Conservation (phyloP, 2,797 vertebrate species). For the Schizothorax lantsangensis region DNA sequence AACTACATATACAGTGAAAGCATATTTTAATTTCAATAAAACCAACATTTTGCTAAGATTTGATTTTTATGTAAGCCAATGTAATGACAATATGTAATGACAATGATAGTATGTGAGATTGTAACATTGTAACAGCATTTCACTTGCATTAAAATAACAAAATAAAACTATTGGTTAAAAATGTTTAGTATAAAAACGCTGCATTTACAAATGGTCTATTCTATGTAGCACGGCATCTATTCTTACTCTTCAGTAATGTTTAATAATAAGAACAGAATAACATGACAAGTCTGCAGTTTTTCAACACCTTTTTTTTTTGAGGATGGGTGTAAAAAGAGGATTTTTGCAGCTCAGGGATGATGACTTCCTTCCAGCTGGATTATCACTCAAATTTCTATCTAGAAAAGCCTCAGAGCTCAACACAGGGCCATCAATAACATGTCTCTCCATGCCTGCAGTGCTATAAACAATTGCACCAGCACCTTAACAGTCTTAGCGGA, state of each 20-base stretch:
- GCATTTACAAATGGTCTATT: background rate
- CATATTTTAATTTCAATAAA: background rate
- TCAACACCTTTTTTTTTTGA: background rate
- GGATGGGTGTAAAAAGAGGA: background rate
- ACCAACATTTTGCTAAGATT: background rate
- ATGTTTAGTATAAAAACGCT: no score
- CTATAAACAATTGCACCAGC: conserved; percentile 1
- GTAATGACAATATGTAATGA: background rate
- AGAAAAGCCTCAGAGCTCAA: conserved; percentile 19
- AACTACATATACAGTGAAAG: background rate
- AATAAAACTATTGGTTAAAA: no score
- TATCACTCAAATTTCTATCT: conserved; percentile 28
- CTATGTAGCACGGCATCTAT: background rate
- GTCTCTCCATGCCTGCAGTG: background rate
- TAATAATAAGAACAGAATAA: background rate
- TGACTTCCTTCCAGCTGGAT: conserved; percentile 17
- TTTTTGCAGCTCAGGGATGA: conserved; percentile 6
- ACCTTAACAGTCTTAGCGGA: background rate
- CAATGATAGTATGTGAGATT: background rate
- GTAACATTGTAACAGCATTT: background rate
- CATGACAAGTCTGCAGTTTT: background rate
- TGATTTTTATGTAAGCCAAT: background rate
- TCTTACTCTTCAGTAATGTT: background rate
- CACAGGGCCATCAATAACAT: conserved; percentile 24
- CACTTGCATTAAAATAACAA: no score